Evolutionary conservation across 2,113 vertebrate species (phyloP), one percentile per base, ranked within the genome.

Genomic region (Panthera leo): DNA sequence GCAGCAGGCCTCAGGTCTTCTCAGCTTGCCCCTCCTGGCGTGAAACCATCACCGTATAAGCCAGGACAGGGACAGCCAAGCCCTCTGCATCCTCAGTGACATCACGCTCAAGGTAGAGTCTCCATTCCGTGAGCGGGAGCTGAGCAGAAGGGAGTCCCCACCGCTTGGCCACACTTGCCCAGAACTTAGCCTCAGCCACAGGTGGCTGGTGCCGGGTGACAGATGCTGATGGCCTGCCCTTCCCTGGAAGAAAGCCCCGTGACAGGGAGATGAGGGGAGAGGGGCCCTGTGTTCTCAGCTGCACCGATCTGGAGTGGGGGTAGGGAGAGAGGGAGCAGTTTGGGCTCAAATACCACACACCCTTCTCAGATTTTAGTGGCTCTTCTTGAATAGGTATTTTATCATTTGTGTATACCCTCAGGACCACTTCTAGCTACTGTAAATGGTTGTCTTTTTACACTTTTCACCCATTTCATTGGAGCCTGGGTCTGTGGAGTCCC

Each of bases 61-160:
- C 27, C 25, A 36, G 80, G 18, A 8, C 23, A 21, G 48, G 45
- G 58, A 29, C 21, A 21, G 29, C 15, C 51, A 53, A 19, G 29
- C 9, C 27, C 31, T 39, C 45, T 75, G 55, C 10, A 23, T 61
- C 34, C 48, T 67, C 42, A 14, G 29, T 80, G 55, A 14, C 31
- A 5, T 25, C 48, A 39, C 0, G 2, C 29, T 34, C 34, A 4
- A 9, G 5, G 9, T 3, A 12, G 55, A 87, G 29, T 25, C 45
- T 45, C 45, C 14, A 1, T 29, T 21, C 6, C 19, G 0, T 34
- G 53, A 39, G 29, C 12, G 15, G n/a, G 13, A 8, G 73, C 73
- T 3, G 36, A 80, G 65, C 27, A 71, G 80, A 25, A 78, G 61
- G 51, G 42, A 85, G 53, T 67, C 11, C 31, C 23, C 16, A 63